Evolutionary conservation across 2,113 vertebrate species (phyloP).

Genomic region (Nipponia nippon): DNA sequence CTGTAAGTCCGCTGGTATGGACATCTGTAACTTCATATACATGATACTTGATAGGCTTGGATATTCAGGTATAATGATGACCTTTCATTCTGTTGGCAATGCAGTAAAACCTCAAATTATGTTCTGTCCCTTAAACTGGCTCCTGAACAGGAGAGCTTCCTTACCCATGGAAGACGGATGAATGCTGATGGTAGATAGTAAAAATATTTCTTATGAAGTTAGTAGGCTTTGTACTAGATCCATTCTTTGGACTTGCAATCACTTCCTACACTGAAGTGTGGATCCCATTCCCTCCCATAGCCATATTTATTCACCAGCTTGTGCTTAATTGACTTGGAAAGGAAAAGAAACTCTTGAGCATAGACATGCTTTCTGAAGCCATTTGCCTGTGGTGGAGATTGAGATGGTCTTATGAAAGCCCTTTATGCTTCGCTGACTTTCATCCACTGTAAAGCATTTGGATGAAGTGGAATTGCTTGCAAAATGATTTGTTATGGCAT

Average conservation of each 20-base stretch:
- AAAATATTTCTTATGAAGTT: not conserved
- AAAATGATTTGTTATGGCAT: conserved; percentile 14
- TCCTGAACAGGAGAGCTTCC: not conserved
- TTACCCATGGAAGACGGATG: not conserved
- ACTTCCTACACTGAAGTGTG: not conserved
- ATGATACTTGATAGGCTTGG: not conserved
- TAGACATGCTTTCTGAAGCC: not conserved
- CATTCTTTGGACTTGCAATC: not conserved
- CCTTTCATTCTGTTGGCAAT: not conserved
- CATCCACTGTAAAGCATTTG: not conserved
- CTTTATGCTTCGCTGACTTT: not conserved
- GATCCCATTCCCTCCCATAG: not conserved
- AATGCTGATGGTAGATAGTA: not conserved
- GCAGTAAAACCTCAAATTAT: not conserved
- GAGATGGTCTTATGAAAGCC: not conserved
- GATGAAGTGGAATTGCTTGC: not conserved
- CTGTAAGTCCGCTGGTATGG: fast-evolving
- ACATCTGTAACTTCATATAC: not conserved
- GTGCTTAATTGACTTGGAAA: not conserved
- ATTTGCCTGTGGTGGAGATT: not conserved
- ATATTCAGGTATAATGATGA: not conserved
- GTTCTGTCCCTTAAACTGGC: not conserved
- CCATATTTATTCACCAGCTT: not conserved
- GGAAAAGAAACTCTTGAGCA: not conserved
- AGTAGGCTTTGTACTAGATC: not conserved